Base-by-base conservation (phyloP, 1,140 invertebrate species). In the Metaphire vulgaris region DNA sequence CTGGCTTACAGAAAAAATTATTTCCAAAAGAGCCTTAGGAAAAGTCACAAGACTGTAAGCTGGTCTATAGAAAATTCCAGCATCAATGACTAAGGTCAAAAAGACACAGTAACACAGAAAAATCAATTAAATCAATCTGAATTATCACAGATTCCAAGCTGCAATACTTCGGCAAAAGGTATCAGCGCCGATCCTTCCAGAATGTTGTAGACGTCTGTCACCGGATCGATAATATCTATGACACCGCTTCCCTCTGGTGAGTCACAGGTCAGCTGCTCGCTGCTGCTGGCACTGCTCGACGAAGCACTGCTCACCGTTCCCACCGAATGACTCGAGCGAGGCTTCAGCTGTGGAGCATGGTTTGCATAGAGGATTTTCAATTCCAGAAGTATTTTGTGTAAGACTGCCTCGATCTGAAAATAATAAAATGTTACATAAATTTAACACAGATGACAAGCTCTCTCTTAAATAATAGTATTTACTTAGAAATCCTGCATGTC, bases 141-240 rank as follows among this genome's bases (percentile, higher is more conserved):
- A n/a, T n/a, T n/a, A n/a, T n/a, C n/a, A n/a, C n/a, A n/a, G n/a
- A n/a, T n/a, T n/a, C n/a, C n/a, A n/a, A n/a, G n/a, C n/a, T n/a
- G n/a, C 21, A 6, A 56, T 75, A 81, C 80, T 79, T 83, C 83
- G 67, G 84, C 76, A 75, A 83, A 85, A 71, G 83, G 83, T 65
- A 85, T 81, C 29, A 85, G 79, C 6, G 83, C 79, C 66, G 83
- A 85, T 67, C 81, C 81, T 69, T 84, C 83, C n/a, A 84, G 70
- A 28, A 84, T 80, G 68, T 77, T 79, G 75, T 79, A 84, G 75
- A 84, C 80, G 70, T 84, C 83, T 69, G 81, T 77, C 21, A 81
- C 79, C 29, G 80, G 81, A 73, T 82, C 81, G 12, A 82, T 72
- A n/a, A n/a, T n/a, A n/a, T n/a, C n/a, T n/a, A n/a, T n/a, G n/a